Conservation (phyloP, 2,888 invertebrate genomes). For the Eristalinus sepulchralis region DNA sequence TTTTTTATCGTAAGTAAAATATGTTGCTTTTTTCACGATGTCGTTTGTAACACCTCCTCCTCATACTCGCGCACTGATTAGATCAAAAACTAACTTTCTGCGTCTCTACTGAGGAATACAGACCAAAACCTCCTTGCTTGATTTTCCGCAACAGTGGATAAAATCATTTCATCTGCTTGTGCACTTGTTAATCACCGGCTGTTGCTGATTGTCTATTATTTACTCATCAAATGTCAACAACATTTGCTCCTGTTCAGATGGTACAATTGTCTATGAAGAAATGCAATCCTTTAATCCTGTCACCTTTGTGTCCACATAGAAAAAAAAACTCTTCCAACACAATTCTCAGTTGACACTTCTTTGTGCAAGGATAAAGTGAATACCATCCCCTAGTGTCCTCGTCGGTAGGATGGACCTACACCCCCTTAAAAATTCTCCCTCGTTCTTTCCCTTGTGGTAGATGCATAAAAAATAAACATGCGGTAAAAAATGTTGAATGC, state of each 20-base stretch:
- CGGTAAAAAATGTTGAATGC: slow-evolving; percentile 74
- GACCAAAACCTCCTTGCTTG: too few species aligned
- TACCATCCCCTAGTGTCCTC: slow-evolving; percentile 31
- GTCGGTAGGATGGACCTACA: not conserved
- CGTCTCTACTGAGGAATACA: too few species aligned
- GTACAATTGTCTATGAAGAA: slow-evolving; percentile 40
- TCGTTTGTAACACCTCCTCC: too few species aligned
- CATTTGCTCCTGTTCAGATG: slow-evolving; percentile 42
- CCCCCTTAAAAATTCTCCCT: slow-evolving; percentile 7
- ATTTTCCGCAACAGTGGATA: not conserved
- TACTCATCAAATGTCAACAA: slow-evolving; percentile 56
- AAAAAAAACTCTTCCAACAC: slow-evolving; percentile 6
- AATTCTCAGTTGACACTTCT: slow-evolving; percentile 34
- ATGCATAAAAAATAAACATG: slow-evolving; percentile 51
- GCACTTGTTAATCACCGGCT: slow-evolving; percentile 7
- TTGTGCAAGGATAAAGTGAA: slow-evolving; percentile 5
- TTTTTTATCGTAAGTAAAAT: too few species aligned
- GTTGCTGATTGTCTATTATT: slow-evolving; percentile 31
- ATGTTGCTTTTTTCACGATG: too few species aligned
- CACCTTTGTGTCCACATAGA: slow-evolving; percentile 19
- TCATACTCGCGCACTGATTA: too few species aligned
- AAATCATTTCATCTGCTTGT: not conserved
- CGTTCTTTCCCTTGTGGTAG: not conserved
- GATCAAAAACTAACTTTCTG: too few species aligned
- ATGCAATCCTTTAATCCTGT: slow-evolving; percentile 16